Evolutionary conservation across 2,888 invertebrate species (phyloP).

Genomic region (Acanthopleura granulata): DNA sequence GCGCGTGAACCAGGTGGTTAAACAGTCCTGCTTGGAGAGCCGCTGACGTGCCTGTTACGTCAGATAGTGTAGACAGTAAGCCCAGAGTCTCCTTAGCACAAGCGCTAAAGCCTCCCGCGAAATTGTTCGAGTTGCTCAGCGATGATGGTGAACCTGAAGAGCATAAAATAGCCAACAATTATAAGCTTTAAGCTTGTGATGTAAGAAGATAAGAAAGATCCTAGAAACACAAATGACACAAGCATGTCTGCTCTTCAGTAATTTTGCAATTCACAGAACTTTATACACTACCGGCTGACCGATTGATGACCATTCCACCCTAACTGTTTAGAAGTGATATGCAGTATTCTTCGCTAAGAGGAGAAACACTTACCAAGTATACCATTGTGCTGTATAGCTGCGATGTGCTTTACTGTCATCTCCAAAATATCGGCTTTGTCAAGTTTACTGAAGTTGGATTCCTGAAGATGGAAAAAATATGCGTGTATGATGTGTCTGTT

Average conservation of each 20-base stretch:
- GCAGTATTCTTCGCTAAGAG: too few species aligned
- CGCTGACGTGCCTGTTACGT: background rate
- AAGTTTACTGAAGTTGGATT: conserved; percentile 14
- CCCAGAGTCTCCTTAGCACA: conserved; percentile 11
- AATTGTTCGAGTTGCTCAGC: background rate
- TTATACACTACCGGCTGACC: too few species aligned
- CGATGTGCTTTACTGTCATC: conserved; percentile 8
- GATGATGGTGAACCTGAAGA: background rate
- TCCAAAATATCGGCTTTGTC: conserved; percentile 16
- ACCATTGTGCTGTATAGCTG: background rate
- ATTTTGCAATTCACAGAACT: too few species aligned
- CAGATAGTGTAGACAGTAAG: background rate
- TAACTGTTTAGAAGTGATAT: too few species aligned
- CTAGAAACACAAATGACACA: too few species aligned
- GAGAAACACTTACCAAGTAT: background rate
- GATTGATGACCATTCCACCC: too few species aligned
- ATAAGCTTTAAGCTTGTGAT: too few species aligned
- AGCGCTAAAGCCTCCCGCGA: conserved; percentile 3
- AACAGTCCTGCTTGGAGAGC: conserved; percentile 13
- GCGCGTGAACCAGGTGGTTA: background rate
- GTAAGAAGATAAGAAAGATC: too few species aligned
- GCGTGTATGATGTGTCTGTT: too few species aligned
- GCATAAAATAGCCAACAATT: background rate
- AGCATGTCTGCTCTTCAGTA: too few species aligned
- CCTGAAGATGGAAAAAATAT: background rate